Base-by-base conservation (phyloP, 2,888 invertebrate genomes). In the Drosophila borborema region DNA sequence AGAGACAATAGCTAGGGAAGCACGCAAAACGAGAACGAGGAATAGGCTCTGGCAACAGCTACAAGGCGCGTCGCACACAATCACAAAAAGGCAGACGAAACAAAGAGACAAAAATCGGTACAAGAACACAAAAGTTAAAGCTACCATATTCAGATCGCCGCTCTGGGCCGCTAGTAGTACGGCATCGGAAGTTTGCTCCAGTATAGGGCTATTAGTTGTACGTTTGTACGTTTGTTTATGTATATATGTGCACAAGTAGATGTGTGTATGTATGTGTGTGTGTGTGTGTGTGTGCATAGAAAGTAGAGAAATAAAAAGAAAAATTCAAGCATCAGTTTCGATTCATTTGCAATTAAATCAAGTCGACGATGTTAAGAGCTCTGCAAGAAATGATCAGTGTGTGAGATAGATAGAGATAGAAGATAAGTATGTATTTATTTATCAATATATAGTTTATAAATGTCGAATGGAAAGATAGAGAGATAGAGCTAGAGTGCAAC, bases 81-180 rank as follows among this genome's bases (percentile, higher is more conserved):
- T 28, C 28, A 28, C 38, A 38, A 31, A 28, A 31, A 61, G 36
- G 31, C 28, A 51, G 28, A 55, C 28, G 20, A 20, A 20, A 54
- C 16, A 61, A 36, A 36, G 43, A 14, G 9, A 49, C 34, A 41
- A 34, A 41, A 40, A 63, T 12, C n/a, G 38, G 23, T 20, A 54
- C 10, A 41, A 5, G 18, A 49, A 31, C 48, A 38, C 12, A 45
- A n/a, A 56, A 64, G 68, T 73, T 58, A 61, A 73, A 64, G 77
- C 86, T 94, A 96, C 96, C 94, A 95, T 95, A 94, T 95, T 95
- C 72, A 97, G 94, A 94, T 97, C 97, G 75, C 97, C 97, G 87
- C 95, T 94, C 94, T 97, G 97, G 54, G 97, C 97, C 75, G 97
- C 97, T 94, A 96, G 96, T 86, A 98, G 94, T 84, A 98, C 94